phyloP scores from a whole-genome alignment of 2,888 invertebrate species.

The Lasius fuliginosus region DNA sequence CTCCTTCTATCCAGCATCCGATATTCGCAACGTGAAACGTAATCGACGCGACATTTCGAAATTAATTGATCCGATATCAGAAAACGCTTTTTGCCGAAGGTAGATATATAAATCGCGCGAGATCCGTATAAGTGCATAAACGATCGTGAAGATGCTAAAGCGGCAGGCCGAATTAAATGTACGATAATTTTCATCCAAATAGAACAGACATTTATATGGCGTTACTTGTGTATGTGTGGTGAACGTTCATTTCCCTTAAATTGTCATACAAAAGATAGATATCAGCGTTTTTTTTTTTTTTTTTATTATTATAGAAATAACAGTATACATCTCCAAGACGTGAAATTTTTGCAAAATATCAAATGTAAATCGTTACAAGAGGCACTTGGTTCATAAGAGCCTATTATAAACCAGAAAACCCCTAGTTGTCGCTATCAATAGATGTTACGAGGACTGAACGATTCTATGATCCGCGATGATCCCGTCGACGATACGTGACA shows the following conservation, averaged over 20 bases:
- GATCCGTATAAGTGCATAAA: neutral
- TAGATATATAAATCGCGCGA: conserved; percentile 11
- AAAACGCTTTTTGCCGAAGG: conserved; percentile 8
- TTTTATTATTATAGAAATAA: neutral
- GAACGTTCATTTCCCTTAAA: neutral
- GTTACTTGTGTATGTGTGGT: neutral
- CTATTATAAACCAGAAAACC: neutral
- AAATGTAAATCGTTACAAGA: neutral
- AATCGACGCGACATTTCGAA: conserved; percentile 36
- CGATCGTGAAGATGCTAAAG: neutral
- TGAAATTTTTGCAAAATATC: neutral
- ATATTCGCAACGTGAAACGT: conserved; percentile 4
- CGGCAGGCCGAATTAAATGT: neutral
- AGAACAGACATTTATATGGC: neutral
- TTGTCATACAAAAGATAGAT: neutral
- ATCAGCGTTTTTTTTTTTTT: neutral
- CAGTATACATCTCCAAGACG: neutral
- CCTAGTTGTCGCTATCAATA: neutral
- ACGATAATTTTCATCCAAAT: neutral
- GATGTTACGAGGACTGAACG: neutral
- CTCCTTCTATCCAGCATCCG: neutral
- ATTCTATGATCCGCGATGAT: neutral
- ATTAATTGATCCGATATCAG: conserved; percentile 44
- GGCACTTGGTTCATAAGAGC: neutral
- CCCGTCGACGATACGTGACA: neutral